These are phyloP conservation scores for Andrena bicolor DNA, from an alignment of 2,888 invertebrate species.

Conservation along the genomic window DNA sequence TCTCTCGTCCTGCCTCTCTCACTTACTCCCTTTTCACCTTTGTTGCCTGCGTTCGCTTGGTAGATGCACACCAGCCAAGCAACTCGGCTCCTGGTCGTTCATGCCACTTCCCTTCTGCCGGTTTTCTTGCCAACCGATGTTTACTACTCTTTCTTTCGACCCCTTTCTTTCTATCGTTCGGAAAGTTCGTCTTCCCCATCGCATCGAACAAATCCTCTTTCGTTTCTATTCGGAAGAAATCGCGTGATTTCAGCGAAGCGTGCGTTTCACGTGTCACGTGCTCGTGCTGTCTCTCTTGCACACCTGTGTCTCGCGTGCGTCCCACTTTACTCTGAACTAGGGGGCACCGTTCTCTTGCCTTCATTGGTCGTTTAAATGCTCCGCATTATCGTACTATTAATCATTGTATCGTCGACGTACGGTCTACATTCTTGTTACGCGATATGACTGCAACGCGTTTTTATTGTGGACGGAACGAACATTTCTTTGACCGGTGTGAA, in stretches of 20 bases:
- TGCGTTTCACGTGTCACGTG: constrained; percentile 69
- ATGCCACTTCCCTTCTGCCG: constrained; percentile 7
- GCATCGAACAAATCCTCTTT: neutral
- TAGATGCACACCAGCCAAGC: constrained; percentile 15
- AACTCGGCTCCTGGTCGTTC: constrained; percentile 27
- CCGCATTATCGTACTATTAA: constrained; percentile 28
- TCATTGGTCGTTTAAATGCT: constrained; percentile 12
- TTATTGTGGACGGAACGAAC: neutral
- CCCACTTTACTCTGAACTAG: constrained; percentile 33
- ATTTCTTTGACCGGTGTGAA: neutral
- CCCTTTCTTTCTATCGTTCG: neutral
- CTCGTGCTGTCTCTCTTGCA: constrained; percentile 51
- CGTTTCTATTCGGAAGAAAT: constrained; percentile 19
- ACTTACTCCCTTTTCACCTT: constrained; percentile 38
- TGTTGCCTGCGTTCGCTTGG: constrained; percentile 33
- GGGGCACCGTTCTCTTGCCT: constrained; percentile 8
- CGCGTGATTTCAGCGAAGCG: constrained; percentile 41
- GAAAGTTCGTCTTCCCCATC: neutral
- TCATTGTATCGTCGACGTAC: constrained; percentile 2
- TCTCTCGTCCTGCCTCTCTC: constrained; percentile 10
- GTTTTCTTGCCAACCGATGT: neutral
- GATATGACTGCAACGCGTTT: neutral
- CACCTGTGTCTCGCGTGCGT: constrained; percentile 42
- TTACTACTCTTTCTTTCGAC: neutral
- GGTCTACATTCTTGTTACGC: neutral